These are phyloP conservation scores for Neoascia interrupta DNA, from an alignment of 2,888 invertebrate species.

Conservation along the genomic window DNA sequence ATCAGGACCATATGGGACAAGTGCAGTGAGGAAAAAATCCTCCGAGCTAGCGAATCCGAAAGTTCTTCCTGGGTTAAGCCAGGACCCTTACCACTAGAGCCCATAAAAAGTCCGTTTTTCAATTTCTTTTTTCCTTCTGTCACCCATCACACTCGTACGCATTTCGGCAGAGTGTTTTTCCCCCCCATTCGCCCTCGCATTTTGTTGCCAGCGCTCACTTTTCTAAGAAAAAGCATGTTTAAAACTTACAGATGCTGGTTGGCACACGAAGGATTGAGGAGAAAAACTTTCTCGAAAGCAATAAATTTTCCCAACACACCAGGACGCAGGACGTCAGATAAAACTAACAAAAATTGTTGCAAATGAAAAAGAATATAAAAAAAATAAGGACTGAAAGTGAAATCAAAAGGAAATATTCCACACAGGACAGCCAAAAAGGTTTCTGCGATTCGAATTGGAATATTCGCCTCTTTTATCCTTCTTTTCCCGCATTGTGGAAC, in stretches of 20 bases:
- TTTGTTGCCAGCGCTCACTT: not conserved
- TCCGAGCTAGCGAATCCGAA: constrained; percentile 25
- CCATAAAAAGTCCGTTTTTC: not conserved
- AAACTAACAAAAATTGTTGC: constrained; percentile 52
- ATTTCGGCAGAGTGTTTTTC: constrained; percentile 11
- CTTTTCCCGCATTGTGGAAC: no score
- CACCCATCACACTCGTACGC: constrained; percentile 29
- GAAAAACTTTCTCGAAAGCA: constrained; percentile 43
- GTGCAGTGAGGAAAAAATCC: not conserved
- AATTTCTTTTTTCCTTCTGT: not conserved
- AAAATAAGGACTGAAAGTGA: constrained; percentile 54
- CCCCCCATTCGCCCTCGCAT: not conserved
- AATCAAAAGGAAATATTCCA: constrained; percentile 62
- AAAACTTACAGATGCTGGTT: constrained; percentile 34
- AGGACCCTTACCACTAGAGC: no score
- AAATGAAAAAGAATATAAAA: constrained; percentile 15
- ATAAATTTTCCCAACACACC: constrained; percentile 60
- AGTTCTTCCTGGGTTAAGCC: constrained; percentile 7
- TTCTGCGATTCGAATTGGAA: constrained; percentile 55
- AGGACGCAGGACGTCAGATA: constrained; percentile 31
- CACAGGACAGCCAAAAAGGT: constrained; percentile 35
- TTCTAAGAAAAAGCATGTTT: constrained; percentile 24
- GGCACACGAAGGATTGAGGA: no score
- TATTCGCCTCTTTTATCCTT: constrained; percentile 10
- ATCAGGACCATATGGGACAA: constrained; percentile 30